Evolutionary conservation across 2,888 invertebrate species (phyloP), one percentile per base, ranked within the genome.

Genomic region (Coenonympha glycerion): DNA sequence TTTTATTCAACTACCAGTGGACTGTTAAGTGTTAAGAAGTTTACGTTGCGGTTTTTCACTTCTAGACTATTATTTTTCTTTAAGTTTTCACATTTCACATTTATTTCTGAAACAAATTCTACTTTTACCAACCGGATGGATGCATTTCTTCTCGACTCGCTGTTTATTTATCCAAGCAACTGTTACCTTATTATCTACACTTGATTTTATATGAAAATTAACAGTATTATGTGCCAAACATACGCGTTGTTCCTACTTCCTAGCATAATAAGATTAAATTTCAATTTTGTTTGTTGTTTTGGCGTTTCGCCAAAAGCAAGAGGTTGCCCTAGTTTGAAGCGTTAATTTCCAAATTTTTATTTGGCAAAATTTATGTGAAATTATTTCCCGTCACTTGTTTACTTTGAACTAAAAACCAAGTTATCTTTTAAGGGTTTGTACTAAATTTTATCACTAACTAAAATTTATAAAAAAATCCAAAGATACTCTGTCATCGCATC

Each of bases 381-480:
- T n/a, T n/a, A n/a, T n/a, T n/a, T n/a, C n/a, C n/a, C 13, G 11
- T 6, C 3, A 13, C 2, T 34, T 19, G 6, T 19, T 19, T 8
- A 22, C n/a, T 8, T 3, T 6, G 6, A 37, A 22, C n/a, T n/a
- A n/a, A n/a, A n/a, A n/a, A n/a, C n/a, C n/a, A n/a, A n/a, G n/a
- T n/a, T n/a, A n/a, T n/a, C n/a, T n/a, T n/a, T n/a, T n/a, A n/a
- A n/a, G n/a, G n/a, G n/a, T n/a, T n/a, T n/a, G n/a, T n/a, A n/a
- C n/a, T n/a, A n/a, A n/a, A n/a, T n/a, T n/a, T n/a, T n/a, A n/a
- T n/a, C n/a, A n/a, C n/a, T n/a, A n/a, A n/a, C n/a, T n/a, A n/a
- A n/a, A n/a, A 39, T 28, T 41, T 42, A 30, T 30, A 13, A 30
- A 42, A 42, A 42, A n/a, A 41, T 6, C 6, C n/a, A 18, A 41